Evolutionary conservation across 2,113 vertebrate genomes (phyloP), one percentile per base, ranked within the genome.

Genomic region (Furnarius figulus): DNA sequence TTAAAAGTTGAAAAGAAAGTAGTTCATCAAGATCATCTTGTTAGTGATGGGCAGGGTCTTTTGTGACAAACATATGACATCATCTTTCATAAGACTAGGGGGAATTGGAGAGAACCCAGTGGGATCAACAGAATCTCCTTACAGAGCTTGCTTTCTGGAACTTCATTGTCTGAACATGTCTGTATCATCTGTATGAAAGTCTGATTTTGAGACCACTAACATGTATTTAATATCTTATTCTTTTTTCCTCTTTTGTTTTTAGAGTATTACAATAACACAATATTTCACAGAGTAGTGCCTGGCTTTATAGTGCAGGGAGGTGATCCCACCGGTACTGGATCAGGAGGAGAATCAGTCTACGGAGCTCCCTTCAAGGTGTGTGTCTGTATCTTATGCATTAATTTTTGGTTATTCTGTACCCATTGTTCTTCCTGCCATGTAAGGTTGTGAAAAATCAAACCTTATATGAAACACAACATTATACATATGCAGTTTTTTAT

Each of bases 241-340:
- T 20, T 31, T 59, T 62, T 23, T 24, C 0, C 12, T n/a, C 3
- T 39, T 89, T 93, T 7, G 10, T 40, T 83, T 95, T 7, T n/a
- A 99, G 99, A 98, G 53, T 99, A 99, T 97, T 99, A 99, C 59
- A 98, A 99, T 93, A 99, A 99, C 49, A 99, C 99, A 55, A 81
- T 99, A 95, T 99, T 99, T 97, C 99, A 99, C 90, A 97, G 99
- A 90, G 99, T 99, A 95, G 99, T 99, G 12, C 99, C 97, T 49
- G 99, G 99, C 4, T 99, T 99, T 96, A 99, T 99, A 85, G 97
- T 99, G 50, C 99, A 99, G 97, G 99, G 99, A 3, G 99, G 99
- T 67, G 99, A 99, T 97, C 99, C 99, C 27, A 99, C 99, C 50
- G 99, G 99, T 65, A 99, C 99, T 15, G 99, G 99, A 25, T 89